Percentiles rank a stretch among this genome's conserved stretches.
These are phyloP conservation scores for Aegypius monachus DNA, from an alignment of 2,113 vertebrate genomes.

Conservation along the genomic window DNA sequence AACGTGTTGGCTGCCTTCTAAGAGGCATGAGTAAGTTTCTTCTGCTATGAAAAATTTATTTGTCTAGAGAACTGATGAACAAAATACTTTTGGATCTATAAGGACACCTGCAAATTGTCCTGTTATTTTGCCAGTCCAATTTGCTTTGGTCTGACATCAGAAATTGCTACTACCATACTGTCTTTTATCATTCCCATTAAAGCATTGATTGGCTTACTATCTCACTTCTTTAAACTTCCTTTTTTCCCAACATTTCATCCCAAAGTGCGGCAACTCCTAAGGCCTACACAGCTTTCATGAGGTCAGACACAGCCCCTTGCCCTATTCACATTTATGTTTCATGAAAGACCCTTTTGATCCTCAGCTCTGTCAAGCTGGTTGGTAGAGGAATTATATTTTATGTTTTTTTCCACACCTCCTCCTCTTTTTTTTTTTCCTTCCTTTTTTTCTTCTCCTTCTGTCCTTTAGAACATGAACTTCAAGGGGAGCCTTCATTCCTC, in stretches of 20 bases:
- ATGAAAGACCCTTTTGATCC: background rate
- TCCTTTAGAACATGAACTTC: background rate
- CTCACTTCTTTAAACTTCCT: background rate
- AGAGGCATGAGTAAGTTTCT: background rate
- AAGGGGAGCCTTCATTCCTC: background rate
- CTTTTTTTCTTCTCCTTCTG: background rate
- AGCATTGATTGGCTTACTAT: background rate
- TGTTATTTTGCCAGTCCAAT: background rate
- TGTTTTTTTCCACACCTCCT: fast-evolving
- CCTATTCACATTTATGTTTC: background rate
- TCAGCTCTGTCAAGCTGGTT: background rate
- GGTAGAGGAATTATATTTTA: background rate
- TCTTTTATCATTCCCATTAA: background rate
- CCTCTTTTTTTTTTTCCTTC: background rate
- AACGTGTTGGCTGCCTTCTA: background rate
- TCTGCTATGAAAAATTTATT: background rate
- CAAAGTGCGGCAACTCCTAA: background rate
- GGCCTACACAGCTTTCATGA: background rate
- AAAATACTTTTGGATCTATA: background rate
- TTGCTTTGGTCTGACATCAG: background rate
- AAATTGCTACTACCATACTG: background rate
- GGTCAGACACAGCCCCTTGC: background rate
- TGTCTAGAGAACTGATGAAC: background rate
- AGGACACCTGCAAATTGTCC: background rate
- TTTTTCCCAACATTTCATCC: background rate